Conservation (phyloP, 2,113 vertebrate genomes). For the Dromaius novaehollandiae region DNA sequence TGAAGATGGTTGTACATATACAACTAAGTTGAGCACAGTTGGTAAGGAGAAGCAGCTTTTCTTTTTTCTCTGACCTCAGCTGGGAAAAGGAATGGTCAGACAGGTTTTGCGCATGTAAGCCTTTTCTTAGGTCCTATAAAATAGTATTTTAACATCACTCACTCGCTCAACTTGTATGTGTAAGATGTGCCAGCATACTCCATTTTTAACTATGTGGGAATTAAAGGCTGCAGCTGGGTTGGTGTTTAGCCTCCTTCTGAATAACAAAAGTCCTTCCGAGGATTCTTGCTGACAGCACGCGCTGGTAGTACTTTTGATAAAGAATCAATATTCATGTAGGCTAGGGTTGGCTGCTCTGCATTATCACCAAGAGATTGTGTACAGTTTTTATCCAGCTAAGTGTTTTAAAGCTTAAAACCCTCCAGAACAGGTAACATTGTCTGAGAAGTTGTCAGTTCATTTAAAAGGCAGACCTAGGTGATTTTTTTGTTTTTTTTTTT, state of each 20-base stretch:
- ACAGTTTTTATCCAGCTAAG: background rate
- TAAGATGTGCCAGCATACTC: background rate
- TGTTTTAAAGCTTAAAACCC: background rate
- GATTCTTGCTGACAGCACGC: background rate
- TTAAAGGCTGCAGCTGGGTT: background rate
- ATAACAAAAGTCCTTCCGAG: background rate
- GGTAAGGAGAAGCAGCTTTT: background rate
- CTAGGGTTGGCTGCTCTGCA: background rate
- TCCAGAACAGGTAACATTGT: background rate
- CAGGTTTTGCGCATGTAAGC: background rate
- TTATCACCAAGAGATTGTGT: background rate
- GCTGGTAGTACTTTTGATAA: background rate
- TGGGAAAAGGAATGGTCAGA: background rate
- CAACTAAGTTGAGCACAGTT: background rate
- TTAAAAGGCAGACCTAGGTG: background rate
- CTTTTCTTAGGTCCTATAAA: background rate
- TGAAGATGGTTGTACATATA: background rate
- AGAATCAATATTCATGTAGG: background rate
- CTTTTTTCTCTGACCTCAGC: background rate
- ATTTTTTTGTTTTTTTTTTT: background rate
- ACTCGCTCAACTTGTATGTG: background rate
- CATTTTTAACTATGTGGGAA: background rate
- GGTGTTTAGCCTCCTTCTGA: background rate
- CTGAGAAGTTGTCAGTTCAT: background rate
- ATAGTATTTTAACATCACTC: background rate